These are phyloP conservation scores for Diploscapter pachys DNA, from an alignment of 1,140 invertebrate genomes.

Conservation along the genomic window DNA sequence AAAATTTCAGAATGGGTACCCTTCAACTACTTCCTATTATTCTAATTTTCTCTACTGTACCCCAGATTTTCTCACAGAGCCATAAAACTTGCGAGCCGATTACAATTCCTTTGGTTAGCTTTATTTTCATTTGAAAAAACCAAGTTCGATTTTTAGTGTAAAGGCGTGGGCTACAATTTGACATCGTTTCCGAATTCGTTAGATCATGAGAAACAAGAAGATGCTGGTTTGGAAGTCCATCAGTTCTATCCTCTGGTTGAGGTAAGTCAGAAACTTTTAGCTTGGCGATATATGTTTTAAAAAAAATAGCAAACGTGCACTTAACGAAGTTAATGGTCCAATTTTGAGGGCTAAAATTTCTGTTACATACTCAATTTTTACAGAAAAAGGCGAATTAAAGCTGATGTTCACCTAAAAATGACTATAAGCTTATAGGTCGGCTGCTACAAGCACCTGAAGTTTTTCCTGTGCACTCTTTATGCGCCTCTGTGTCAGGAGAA, in stretches of 20 bases:
- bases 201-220: constrained; percentile 82
- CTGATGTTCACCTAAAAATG: constrained; percentile 2
- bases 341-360: neutral
- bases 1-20: too few relatives aligned
- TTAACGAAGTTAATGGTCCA: neutral
- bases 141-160: constrained; percentile 65
- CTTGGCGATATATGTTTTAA: too few relatives aligned
- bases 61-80: too few relatives aligned
- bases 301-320: too few relatives aligned
- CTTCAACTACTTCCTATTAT: too few relatives aligned
- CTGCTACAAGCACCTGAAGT: constrained; percentile 83
- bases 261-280: constrained; percentile 57
- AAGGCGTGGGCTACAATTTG: constrained; percentile 89
- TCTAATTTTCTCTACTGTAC: too few relatives aligned
- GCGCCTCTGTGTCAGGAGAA: constrained; percentile 86
- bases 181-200: constrained; percentile 93
- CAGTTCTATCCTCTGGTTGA: constrained; percentile 90
- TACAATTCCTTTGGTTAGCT: constrained; percentile 75
- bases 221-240: constrained; percentile 74
- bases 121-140: too few relatives aligned
- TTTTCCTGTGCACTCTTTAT: constrained; percentile 84
- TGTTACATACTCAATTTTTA: too few relatives aligned
- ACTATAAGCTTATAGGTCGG: constrained; percentile 64
- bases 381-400: neutral
- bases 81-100: constrained; percentile 77